phyloP scores from a whole-genome alignment of 2,888 invertebrate genomes.

The Acrobasis consociella region DNA sequence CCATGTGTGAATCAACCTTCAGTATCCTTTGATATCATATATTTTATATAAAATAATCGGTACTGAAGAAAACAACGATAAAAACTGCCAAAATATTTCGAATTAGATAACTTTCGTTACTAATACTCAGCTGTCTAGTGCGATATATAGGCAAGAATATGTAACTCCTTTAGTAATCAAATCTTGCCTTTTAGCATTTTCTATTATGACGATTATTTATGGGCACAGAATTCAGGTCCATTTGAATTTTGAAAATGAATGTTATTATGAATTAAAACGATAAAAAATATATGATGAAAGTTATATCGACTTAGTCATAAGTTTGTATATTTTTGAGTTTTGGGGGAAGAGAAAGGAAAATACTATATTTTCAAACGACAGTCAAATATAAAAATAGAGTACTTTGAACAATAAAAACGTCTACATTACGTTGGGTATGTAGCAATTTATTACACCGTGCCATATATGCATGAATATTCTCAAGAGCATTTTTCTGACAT shows the following conservation, averaged over 20 bases:
- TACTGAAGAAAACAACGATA: background rate
- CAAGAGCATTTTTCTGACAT: background rate
- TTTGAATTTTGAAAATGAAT: background rate
- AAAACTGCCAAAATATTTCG: slow-evolving; percentile 15
- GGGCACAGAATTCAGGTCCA: background rate
- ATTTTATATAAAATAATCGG: background rate
- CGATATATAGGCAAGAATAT: background rate
- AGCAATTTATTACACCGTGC: background rate
- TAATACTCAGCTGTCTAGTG: slow-evolving; percentile 6
- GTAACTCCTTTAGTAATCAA: background rate
- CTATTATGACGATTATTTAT: background rate
- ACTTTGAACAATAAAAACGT: no score
- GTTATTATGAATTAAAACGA: background rate
- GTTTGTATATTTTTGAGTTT: no score
- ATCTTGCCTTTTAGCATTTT: slow-evolving; percentile 13
- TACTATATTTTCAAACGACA: no score
- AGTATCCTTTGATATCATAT: background rate
- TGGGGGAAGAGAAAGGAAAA: no score
- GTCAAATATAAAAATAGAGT: no score
- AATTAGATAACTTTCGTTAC: slow-evolving; percentile 10
- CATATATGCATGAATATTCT: background rate
- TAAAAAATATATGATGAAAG: background rate
- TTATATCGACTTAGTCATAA: background rate
- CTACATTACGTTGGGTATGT: background rate
- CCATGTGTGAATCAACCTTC: background rate